Conservation (phyloP, 2,113 vertebrate genomes). For the Dryoscopus gambensis region DNA sequence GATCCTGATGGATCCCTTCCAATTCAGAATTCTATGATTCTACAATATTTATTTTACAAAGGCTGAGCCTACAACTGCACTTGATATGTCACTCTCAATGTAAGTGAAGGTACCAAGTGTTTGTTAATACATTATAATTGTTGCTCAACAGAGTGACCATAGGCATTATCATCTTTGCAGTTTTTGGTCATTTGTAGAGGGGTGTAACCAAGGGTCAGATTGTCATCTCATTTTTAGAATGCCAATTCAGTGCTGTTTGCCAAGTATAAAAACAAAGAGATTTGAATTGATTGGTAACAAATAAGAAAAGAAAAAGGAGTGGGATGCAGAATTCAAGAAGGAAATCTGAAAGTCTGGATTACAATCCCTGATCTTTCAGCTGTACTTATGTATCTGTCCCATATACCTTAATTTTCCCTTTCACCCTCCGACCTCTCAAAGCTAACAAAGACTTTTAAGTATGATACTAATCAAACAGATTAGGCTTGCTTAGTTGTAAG, state of each 20-base stretch:
- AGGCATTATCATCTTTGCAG: not conserved
- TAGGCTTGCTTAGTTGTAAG: not conserved
- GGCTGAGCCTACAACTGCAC: not conserved
- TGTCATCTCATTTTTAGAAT: not conserved
- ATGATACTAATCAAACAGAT: not conserved
- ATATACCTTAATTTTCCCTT: not conserved
- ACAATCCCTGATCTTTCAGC: not conserved
- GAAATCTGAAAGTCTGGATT: not conserved
- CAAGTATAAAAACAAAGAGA: not conserved
- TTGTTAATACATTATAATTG: not conserved
- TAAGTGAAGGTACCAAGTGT: not conserved
- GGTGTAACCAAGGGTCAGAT: not conserved
- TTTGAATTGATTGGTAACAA: not conserved
- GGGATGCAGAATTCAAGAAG: not conserved
- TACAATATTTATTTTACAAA: not conserved
- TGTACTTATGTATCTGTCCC: not conserved
- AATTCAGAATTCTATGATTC: not conserved
- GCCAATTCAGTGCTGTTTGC: not conserved
- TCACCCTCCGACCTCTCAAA: not conserved
- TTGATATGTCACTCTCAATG: rapidly evolving
- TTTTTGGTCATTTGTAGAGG: not conserved
- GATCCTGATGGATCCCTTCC: not conserved
- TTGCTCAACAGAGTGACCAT: not conserved
- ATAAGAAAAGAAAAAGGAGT: not conserved
- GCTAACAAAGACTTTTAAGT: not conserved